Percentiles rank a stretch among this genome's conserved stretches.
phyloP scores from a whole-genome alignment of 2,113 vertebrate species.

The Antechinus flavipes region DNA sequence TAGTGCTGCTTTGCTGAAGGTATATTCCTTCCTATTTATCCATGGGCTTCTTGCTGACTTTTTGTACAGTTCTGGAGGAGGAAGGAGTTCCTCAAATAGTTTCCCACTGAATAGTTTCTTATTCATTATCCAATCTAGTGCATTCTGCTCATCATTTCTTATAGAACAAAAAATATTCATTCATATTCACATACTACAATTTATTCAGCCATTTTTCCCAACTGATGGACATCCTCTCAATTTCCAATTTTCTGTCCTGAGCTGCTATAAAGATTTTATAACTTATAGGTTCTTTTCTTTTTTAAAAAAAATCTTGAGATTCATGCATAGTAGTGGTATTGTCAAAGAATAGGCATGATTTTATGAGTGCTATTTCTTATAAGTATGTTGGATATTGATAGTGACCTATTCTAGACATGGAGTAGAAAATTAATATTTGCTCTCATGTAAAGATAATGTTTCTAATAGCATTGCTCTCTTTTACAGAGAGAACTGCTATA shows the following conservation, averaged over 20 bases:
- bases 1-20: not conserved
- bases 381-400: not conserved
- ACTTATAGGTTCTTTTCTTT: too few relatives aligned
- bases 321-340: too few relatives aligned
- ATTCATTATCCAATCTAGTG: not conserved
- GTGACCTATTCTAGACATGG: not conserved
- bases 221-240: too few relatives aligned
- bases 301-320: too few relatives aligned
- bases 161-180: not conserved
- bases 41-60: not conserved
- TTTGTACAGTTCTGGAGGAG: not conserved
- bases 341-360: too few relatives aligned
- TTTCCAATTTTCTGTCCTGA: too few relatives aligned
- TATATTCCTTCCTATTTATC: not conserved
- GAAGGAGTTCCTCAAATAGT: not conserved
- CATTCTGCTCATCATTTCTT: not conserved
- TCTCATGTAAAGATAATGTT: not conserved
- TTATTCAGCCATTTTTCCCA: not conserved
- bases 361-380: not conserved
- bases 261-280: too few relatives aligned
- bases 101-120: not conserved
- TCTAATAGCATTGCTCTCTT: not conserved
- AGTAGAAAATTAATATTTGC: not conserved
- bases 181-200: not conserved
- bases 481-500: not conserved